A percentile compares a stretch with the other conserved stretches of the same genome.
These are phyloP conservation scores for Anguilla megastoma DNA, from an alignment of 2,797 vertebrate species.

Conservation along the genomic window DNA sequence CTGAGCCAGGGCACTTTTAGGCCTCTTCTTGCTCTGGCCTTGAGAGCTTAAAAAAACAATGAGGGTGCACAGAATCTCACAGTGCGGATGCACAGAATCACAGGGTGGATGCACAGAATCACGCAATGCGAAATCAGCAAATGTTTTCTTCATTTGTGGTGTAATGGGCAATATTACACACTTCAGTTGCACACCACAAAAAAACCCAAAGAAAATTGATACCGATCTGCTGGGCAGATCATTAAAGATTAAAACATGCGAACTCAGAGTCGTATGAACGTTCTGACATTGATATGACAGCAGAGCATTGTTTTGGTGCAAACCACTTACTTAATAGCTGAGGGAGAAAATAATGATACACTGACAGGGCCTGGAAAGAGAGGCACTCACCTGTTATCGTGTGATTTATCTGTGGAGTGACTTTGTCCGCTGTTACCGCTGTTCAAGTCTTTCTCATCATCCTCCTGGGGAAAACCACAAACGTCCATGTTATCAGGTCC, in stretches of 20 bases:
- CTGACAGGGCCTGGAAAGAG: neutral
- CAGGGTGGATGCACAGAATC: neutral
- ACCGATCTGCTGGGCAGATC: neutral
- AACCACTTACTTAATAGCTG: neutral
- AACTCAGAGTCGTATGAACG: neutral
- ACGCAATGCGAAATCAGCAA: neutral
- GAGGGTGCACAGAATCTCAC: neutral
- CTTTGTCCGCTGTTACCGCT: constrained; percentile 35
- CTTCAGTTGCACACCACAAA: neutral
- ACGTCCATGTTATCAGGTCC: neutral
- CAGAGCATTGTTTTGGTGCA: neutral
- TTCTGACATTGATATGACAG: neutral
- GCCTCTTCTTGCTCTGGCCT: constrained; percentile 61
- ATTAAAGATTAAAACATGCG: neutral
- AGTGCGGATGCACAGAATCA: neutral
- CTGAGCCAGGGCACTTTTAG: constrained; percentile 54
- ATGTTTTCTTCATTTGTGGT: neutral
- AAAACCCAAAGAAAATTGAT: neutral
- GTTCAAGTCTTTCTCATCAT: constrained; percentile 40
- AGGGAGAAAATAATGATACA: neutral
- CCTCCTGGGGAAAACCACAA: constrained; percentile 50
- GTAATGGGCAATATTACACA: neutral
- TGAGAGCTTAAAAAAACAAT: constrained; percentile 44
- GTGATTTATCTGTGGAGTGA: constrained; percentile 46
- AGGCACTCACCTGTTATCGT: constrained; percentile 52